These are phyloP conservation scores for Gymnocheta viridis DNA, from an alignment of 2,888 invertebrate species.

Conservation along the genomic window DNA sequence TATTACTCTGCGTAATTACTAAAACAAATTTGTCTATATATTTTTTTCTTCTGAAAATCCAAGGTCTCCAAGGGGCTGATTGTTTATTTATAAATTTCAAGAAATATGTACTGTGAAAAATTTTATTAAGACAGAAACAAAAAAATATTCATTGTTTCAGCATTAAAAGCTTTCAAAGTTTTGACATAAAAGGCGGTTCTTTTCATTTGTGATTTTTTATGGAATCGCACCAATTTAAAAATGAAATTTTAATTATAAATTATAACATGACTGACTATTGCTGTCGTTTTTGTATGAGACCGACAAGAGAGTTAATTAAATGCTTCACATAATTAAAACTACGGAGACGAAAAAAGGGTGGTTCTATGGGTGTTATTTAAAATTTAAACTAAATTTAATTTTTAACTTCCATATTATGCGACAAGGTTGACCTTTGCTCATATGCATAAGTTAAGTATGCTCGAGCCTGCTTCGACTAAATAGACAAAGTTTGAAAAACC, in stretches of 20 bases:
- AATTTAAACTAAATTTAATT: background rate
- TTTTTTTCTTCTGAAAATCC: background rate
- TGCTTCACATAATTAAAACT: background rate
- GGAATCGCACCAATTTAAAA: conserved; percentile 44
- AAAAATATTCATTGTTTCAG: background rate
- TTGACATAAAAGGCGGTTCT: conserved; percentile 69
- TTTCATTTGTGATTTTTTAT: conserved; percentile 55
- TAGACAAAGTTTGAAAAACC: too few species aligned
- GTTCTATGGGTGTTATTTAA: background rate
- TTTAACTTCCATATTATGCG: background rate
- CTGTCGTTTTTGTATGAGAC: background rate
- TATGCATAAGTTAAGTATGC: background rate
- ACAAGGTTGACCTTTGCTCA: background rate
- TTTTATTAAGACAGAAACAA: background rate
- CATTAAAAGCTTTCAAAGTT: conserved; percentile 31
- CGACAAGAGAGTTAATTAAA: background rate
- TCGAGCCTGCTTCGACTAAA: too few species aligned
- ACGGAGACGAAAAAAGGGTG: background rate
- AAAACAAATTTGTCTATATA: conserved; percentile 31
- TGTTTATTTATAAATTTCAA: conserved; percentile 40
- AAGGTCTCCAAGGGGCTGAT: conserved; percentile 30
- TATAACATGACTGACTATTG: background rate
- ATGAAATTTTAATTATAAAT: conserved; percentile 28
- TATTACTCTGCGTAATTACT: conserved; percentile 31
- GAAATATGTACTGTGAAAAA: conserved; percentile 2